phyloP scores from a whole-genome alignment of 2,888 invertebrate species.

The Apamea sordens region DNA sequence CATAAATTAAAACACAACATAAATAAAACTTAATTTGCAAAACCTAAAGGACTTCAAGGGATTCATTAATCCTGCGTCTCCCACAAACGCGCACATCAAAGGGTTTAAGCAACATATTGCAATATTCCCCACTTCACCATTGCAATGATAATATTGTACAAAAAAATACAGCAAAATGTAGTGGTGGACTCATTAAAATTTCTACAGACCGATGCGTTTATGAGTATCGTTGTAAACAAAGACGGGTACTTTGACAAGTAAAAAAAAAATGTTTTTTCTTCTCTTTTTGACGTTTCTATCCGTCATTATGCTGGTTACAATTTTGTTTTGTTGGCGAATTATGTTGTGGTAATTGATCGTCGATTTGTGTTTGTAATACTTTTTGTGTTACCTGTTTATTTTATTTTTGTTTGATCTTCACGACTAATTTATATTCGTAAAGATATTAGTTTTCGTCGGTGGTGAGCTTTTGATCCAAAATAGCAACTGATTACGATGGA shows the following conservation, averaged over 20 bases:
- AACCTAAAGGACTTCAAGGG: neutral
- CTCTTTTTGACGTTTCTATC: constrained; percentile 21
- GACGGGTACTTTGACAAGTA: constrained; percentile 45
- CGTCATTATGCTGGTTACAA: constrained; percentile 37
- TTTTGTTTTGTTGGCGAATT: constrained; percentile 27
- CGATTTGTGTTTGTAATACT: neutral
- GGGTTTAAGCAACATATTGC: constrained; percentile 11
- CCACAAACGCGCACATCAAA: constrained; percentile 13
- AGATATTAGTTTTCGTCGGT: neutral
- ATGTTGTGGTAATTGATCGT: neutral
- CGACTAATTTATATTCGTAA: neutral
- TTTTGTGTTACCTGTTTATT: too few species aligned
- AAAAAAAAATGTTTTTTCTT: constrained; percentile 36
- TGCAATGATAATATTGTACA: constrained; percentile 26
- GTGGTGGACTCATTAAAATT: constrained; percentile 85
- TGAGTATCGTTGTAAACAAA: constrained; percentile 71
- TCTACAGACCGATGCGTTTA: constrained; percentile 79
- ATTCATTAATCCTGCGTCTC: neutral
- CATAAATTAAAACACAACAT: neutral
- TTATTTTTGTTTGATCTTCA: neutral
- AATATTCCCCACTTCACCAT: neutral
- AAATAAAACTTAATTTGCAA: neutral
- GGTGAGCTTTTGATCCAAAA: neutral
- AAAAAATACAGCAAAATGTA: constrained; percentile 54
- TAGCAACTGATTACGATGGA: neutral